phyloP scores from a whole-genome alignment of 2,113 vertebrate genomes.

The Sphyrna mokarran region DNA sequence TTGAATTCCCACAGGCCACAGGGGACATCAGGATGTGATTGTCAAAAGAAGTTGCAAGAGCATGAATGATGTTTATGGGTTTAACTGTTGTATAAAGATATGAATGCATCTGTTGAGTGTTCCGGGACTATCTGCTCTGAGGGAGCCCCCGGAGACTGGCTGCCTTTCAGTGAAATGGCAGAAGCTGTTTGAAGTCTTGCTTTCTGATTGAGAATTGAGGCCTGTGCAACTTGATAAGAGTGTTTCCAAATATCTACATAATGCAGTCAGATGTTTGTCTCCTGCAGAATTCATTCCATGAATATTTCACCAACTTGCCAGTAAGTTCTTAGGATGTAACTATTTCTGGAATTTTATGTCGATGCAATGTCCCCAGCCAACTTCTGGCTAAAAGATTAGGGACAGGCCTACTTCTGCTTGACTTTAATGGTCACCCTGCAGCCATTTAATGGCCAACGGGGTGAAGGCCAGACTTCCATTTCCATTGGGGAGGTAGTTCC shows the following conservation, averaged over 20 bases:
- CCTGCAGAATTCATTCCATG: not conserved
- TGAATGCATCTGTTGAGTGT: not conserved
- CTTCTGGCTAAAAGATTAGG: not conserved
- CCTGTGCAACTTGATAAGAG: constrained; percentile 19
- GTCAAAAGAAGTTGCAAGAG: constrained; percentile 14
- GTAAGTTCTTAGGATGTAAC: not conserved
- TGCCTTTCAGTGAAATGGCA: not conserved
- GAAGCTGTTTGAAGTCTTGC: constrained; percentile 5
- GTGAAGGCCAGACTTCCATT: not conserved
- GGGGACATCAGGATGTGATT: not conserved
- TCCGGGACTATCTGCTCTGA: not conserved
- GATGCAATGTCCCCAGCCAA: not conserved
- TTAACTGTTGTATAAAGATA: constrained; percentile 18
- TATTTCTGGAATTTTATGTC: not conserved
- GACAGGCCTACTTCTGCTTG: not conserved
- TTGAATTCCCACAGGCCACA: not conserved
- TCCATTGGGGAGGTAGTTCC: not conserved
- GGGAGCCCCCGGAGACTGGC: not conserved
- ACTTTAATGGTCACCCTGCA: too few species aligned
- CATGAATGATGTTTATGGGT: not conserved
- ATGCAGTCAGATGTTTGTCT: constrained; percentile 17
- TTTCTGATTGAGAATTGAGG: constrained; percentile 10
- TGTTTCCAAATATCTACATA: not conserved
- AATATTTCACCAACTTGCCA: not conserved
- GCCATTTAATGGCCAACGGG: not conserved